phyloP scores from a whole-genome alignment of 2,888 invertebrate species.

The Tiliacea citrago region DNA sequence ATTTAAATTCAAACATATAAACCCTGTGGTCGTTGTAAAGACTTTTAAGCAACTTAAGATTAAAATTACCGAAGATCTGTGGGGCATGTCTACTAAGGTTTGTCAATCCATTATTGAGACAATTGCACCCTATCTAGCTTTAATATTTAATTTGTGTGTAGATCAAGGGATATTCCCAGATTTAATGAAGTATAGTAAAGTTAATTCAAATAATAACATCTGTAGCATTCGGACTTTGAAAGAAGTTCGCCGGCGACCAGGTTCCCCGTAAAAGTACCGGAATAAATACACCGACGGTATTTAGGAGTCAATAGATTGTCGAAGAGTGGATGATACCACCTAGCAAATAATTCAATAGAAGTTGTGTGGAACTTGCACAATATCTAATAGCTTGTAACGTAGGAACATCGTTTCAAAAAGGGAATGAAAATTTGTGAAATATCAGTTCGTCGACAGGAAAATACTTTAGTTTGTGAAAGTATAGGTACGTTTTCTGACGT shows the following conservation, averaged over 20 bases:
- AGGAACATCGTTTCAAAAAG: background rate
- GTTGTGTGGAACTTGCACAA: background rate
- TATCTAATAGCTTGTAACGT: background rate
- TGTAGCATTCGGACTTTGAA: constrained; percentile 69
- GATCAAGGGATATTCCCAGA: no score
- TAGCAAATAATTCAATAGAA: background rate
- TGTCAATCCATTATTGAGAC: no score
- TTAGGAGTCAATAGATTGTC: constrained; percentile 73
- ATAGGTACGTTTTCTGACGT: background rate
- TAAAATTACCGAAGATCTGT: no score
- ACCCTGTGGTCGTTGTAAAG: no score
- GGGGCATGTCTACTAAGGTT: no score
- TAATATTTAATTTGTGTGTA: no score
- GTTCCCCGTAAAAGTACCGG: constrained; percentile 85
- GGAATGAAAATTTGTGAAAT: background rate
- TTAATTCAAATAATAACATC: constrained; percentile 79
- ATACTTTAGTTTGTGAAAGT: background rate
- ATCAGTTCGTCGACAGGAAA: background rate
- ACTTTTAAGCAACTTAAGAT: no score
- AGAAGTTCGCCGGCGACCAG: constrained; percentile 71
- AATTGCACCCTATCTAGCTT: no score
- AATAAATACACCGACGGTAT: constrained; percentile 84
- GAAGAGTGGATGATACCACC: constrained; percentile 71
- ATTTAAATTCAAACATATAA: no score
- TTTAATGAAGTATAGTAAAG: no score